These are phyloP conservation scores for Anoplopoma fimbria DNA, from an alignment of 2,113 vertebrate species.

Conservation along the genomic window DNA sequence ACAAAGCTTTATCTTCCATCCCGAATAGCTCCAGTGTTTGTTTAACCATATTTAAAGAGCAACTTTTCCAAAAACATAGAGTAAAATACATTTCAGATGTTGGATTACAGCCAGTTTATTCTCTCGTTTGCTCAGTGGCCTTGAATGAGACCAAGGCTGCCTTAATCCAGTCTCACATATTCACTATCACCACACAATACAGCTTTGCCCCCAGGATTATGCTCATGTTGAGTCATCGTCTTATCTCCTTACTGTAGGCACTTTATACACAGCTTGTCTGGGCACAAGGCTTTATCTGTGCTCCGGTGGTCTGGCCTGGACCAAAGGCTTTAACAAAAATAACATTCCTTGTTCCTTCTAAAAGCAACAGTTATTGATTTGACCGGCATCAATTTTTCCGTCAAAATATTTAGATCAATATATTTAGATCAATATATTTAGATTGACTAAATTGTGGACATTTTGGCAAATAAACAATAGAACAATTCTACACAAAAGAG, in stretches of 20 bases:
- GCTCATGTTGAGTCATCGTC: constrained; percentile 60
- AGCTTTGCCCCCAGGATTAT: constrained; percentile 65
- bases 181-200: constrained; percentile 61
- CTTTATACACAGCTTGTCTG: constrained; percentile 40
- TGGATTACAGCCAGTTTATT: constrained; percentile 60
- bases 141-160: constrained; percentile 47
- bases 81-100: not conserved
- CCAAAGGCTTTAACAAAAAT: constrained; percentile 13
- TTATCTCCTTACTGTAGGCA: constrained; percentile 51
- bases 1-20: not conserved
- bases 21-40: not conserved
- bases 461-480: not conserved
- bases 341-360: not conserved
- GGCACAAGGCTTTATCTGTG: constrained; percentile 22
- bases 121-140: constrained; percentile 45
- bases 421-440: not conserved
- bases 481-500: not conserved
- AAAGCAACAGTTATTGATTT: not conserved
- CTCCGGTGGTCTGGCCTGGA: not conserved
- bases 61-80: constrained; percentile 1
- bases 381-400: not conserved
- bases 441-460: not conserved
- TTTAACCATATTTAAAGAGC: not conserved
- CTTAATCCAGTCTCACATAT: constrained; percentile 69
- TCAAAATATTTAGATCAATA: not conserved